Percentiles rank a stretch among this genome's conserved stretches.
These are phyloP conservation scores for Spodoptera littoralis DNA, from an alignment of 2,888 invertebrate species.

Conservation along the genomic window DNA sequence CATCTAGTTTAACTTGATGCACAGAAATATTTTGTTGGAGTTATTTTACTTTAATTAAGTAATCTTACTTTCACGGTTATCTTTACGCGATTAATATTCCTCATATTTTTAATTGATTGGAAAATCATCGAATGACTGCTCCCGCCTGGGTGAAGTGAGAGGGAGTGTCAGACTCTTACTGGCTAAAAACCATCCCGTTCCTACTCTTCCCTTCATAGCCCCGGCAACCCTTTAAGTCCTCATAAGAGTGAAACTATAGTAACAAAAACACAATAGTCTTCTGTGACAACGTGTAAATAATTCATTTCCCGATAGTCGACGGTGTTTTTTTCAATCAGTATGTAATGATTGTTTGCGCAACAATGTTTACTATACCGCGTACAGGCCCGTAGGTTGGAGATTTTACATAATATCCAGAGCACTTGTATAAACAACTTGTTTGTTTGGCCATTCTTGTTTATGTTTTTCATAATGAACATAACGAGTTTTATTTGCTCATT, in stretches of 20 bases:
- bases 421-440: conserved; percentile 13
- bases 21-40: too few relatives aligned
- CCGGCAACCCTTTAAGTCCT: too few relatives aligned
- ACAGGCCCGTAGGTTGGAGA: conserved; percentile 4
- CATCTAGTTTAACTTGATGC: background rate
- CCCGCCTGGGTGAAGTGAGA: too few relatives aligned
- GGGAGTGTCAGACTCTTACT: too few relatives aligned
- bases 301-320: conserved; percentile 15
- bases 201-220: too few relatives aligned
- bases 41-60: too few relatives aligned
- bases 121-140: too few relatives aligned
- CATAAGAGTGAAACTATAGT: too few relatives aligned
- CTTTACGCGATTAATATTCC: too few relatives aligned
- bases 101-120: too few relatives aligned
- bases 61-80: too few relatives aligned
- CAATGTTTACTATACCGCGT: conserved; percentile 14
- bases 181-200: too few relatives aligned
- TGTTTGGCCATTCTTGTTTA: conserved; percentile 29
- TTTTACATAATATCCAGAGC: conserved; percentile 28
- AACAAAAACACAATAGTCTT: background rate
- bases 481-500: conserved; percentile 2
- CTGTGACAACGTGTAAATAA: conserved; percentile 13
- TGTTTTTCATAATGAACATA: conserved; percentile 7
- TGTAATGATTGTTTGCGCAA: conserved; percentile 34
- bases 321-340: conserved; percentile 9